Percentiles rank a stretch among this genome's conserved stretches.
phyloP scores from a whole-genome alignment of 2,797 vertebrate genomes.

The Pseudotriccus pelzelni region DNA sequence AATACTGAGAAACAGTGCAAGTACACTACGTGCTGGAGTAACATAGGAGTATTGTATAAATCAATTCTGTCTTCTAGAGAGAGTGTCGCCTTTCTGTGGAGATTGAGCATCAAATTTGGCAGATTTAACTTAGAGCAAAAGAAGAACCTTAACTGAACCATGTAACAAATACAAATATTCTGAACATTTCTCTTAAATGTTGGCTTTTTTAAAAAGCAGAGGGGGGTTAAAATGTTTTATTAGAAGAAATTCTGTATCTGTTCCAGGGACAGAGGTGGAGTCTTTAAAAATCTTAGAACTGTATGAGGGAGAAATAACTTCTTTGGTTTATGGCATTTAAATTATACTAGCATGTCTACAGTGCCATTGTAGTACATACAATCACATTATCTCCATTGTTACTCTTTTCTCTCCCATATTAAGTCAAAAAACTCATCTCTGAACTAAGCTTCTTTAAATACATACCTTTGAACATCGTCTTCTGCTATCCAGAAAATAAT shows the following conservation, averaged over 20 bases:
- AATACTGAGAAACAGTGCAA: neutral
- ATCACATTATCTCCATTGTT: slow-evolving; percentile 24
- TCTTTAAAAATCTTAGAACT: neutral
- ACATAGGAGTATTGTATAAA: neutral
- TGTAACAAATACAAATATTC: neutral
- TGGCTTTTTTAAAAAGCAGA: neutral
- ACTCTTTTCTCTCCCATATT: slow-evolving; percentile 14
- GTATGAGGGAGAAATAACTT: slow-evolving; percentile 18
- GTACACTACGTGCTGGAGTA: neutral
- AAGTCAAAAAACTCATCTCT: neutral
- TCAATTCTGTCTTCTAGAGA: slow-evolving; percentile 3
- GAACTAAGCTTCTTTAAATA: neutral
- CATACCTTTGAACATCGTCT: neutral
- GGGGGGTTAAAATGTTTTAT: neutral
- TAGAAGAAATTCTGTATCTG: neutral
- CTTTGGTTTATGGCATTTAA: slow-evolving; percentile 14
- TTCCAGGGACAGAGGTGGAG: neutral
- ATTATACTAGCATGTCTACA: slow-evolving; percentile 17
- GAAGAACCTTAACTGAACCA: neutral
- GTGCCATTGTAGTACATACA: neutral
- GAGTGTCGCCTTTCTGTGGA: neutral
- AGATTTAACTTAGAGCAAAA: slow-evolving; percentile 34
- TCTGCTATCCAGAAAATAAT: neutral
- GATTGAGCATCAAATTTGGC: neutral
- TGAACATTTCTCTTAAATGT: neutral